Conservation (phyloP, 1,140 invertebrate species). For the Sarcophaga peregrina region DNA sequence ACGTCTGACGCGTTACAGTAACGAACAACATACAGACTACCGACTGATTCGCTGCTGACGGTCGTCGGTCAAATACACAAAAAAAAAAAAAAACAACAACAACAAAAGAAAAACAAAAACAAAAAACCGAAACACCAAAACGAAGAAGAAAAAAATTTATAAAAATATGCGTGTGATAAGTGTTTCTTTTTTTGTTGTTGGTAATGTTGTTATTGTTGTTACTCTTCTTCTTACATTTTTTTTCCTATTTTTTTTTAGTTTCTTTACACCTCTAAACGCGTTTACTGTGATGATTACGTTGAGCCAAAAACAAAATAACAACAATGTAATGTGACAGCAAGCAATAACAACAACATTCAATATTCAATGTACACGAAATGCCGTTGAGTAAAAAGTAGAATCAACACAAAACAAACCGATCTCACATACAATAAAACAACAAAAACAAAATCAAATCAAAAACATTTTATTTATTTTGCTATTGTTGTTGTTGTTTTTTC, state of each 20-base stretch:
- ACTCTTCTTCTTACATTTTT: no score
- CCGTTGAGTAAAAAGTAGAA: background rate
- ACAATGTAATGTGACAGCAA: background rate
- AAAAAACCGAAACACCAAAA: no score
- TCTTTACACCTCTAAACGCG: constrained; percentile 20
- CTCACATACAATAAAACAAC: background rate
- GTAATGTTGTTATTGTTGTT: no score
- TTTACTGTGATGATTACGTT: constrained; percentile 17
- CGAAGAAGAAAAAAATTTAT: no score
- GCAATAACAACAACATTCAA: background rate
- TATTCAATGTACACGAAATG: background rate
- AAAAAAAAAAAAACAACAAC: background rate
- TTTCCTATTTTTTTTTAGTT: background rate
- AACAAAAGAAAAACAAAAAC: no score
- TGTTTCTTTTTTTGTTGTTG: background rate
- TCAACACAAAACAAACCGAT: background rate
- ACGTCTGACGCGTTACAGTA: constrained; percentile 23
- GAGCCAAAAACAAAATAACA: constrained; percentile 14
- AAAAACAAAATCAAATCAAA: background rate
- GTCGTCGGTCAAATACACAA: background rate
- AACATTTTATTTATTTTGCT: background rate
- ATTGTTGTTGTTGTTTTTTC: no score
- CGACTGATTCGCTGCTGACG: background rate
- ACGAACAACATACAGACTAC: constrained; percentile 10
- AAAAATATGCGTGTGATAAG: background rate